Evolutionary conservation across 2,888 invertebrate species (phyloP).

Genomic region (Rotaria socialis): DNA sequence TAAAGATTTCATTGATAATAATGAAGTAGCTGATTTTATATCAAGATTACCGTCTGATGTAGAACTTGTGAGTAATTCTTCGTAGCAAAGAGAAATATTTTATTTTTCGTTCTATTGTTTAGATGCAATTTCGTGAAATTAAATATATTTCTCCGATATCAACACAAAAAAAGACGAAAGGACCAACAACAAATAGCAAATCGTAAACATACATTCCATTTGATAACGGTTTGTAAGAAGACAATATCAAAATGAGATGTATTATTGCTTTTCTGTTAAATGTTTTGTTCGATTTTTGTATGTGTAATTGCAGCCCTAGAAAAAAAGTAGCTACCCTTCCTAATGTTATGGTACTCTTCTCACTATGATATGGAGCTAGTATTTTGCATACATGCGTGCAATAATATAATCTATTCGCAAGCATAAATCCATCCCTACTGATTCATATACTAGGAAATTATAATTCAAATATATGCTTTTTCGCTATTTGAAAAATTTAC

Average conservation of each 20-base stretch:
- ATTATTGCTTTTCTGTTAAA: too few relatives aligned
- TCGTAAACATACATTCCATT: not conserved
- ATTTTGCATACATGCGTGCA: too few relatives aligned
- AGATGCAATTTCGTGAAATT: slow-evolving; percentile 18
- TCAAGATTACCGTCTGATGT: slow-evolving; percentile 90
- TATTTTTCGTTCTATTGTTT: not conserved
- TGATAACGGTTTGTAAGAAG: not conserved
- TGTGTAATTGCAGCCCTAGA: too few relatives aligned
- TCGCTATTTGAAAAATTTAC: too few relatives aligned
- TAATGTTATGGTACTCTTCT: too few relatives aligned
- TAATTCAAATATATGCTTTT: too few relatives aligned
- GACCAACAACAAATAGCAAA: not conserved
- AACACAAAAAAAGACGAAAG: not conserved
- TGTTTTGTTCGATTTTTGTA: not conserved
- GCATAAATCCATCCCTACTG: too few relatives aligned
- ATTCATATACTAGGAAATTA: too few relatives aligned
- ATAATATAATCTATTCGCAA: too few relatives aligned
- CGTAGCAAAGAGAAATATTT: too few relatives aligned
- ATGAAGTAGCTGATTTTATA: slow-evolving; percentile 86
- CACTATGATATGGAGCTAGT: too few relatives aligned
- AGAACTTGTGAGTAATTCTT: slow-evolving; percentile 68
- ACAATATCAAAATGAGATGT: not conserved
- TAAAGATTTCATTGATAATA: slow-evolving; percentile 85
- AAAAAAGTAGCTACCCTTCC: too few relatives aligned
- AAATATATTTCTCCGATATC: not conserved